Evolutionary conservation across 2,888 invertebrate species (phyloP), one percentile per base, ranked within the genome.

Genomic region (Lepidocyrtoides sp.): DNA sequence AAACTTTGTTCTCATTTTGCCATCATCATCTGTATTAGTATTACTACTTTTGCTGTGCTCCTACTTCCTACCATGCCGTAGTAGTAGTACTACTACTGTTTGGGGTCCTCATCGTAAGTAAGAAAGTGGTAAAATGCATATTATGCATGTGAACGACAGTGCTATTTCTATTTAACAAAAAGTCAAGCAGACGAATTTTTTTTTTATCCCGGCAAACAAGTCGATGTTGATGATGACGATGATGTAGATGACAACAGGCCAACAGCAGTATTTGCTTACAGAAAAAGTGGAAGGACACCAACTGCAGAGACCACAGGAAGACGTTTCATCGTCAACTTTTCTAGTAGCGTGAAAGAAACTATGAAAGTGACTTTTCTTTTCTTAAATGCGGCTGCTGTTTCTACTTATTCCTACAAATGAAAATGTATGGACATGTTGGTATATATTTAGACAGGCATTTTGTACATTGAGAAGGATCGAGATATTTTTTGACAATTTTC

Each of bases 181-280:
- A 32, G 36, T 7, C 36, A 69, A 17, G 7, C 32, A 69, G 36
- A 69, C 36, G 36, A n/a, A 36, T 69, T 69, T 69, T 69, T 36
- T n/a, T 69, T 17, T 8, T 44, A 63, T n/a, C n/a, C n/a, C n/a
- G n/a, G n/a, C n/a, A n/a, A n/a, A n/a, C n/a, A n/a, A n/a, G n/a
- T n/a, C 36, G 17, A 69, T 36, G n/a, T 8, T 32, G 72, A 72
- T 72, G 17, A 12, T 20, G 32, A 87, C 17, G 79, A 88, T 79
- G 66, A 81, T 81, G 69, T 51, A 81, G 81, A 88, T 69, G 69
- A 88, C n/a, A n/a, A n/a, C n/a, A n/a, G n/a, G n/a, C n/a, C 88
- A 81, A 79, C 81, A 88, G 69, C 66, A 81, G 51, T 23, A 36
- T 57, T 81, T 63, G 51, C 26, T 23, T 44, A 26, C n/a, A n/a